Evolutionary conservation across 2,797 vertebrate genomes (phyloP).

Genomic region (Cynodonichthys magdalenae): DNA sequence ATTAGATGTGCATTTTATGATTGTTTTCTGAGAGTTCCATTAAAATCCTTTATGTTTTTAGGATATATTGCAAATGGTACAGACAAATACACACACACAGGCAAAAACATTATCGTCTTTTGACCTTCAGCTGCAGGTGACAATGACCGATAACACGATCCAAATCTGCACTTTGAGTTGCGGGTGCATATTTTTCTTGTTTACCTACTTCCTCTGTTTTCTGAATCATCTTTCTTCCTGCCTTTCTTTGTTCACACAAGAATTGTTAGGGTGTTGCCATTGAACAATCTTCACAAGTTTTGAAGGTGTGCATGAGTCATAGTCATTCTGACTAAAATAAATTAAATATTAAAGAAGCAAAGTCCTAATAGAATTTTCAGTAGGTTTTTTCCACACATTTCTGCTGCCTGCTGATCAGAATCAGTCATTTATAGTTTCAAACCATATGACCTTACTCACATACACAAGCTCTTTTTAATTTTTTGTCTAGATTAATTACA

Average conservation of each 20-base stretch:
- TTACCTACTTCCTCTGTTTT: slow-evolving; percentile 8
- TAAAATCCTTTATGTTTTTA: too few species aligned
- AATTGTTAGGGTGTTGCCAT: slow-evolving; percentile 19
- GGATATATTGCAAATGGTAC: too few species aligned
- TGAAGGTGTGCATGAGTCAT: slow-evolving; percentile 9
- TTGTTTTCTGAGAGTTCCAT: too few species aligned
- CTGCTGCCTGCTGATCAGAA: neutral
- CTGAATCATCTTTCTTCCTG: slow-evolving; percentile 1
- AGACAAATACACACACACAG: too few species aligned
- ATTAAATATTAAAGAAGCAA: neutral
- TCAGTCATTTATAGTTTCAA: neutral
- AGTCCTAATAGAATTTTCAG: slow-evolving; percentile 3
- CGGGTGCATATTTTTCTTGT: slow-evolving; percentile 17
- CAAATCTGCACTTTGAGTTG: slow-evolving; percentile 37
- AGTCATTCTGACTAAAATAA: slow-evolving; percentile 14
- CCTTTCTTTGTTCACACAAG: slow-evolving; percentile 11
- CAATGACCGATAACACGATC: slow-evolving; percentile 10
- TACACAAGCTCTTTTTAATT: neutral
- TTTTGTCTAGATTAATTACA: neutral
- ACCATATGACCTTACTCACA: neutral
- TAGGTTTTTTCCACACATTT: neutral
- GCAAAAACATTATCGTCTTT: too few species aligned
- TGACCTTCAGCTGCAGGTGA: too few species aligned
- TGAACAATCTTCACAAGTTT: slow-evolving; percentile 16
- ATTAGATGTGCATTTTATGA: too few species aligned